These are phyloP conservation scores for Netelia fuscicornis DNA, from an alignment of 2,888 invertebrate genomes.

Conservation along the genomic window DNA sequence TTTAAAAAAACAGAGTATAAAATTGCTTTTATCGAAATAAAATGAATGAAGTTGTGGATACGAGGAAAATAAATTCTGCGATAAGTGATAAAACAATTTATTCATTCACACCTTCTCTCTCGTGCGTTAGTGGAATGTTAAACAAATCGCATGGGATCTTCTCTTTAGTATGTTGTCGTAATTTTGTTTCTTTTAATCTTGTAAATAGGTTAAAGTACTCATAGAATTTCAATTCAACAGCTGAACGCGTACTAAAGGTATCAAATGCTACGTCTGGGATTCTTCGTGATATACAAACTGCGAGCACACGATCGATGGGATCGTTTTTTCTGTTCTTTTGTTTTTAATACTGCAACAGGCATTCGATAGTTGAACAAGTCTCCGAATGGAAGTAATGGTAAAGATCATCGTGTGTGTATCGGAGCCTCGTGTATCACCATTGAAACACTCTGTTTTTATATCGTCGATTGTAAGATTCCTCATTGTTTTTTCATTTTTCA, in stretches of 20 bases:
- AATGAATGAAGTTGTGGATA: background rate
- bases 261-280: slow-evolving; percentile 70
- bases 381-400: slow-evolving; percentile 67
- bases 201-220: slow-evolving; percentile 66
- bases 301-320: slow-evolving; percentile 34
- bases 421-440: slow-evolving; percentile 46
- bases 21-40: background rate
- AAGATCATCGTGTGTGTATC: slow-evolving; percentile 51
- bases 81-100: slow-evolving; percentile 68
- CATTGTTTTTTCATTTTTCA: slow-evolving; percentile 31
- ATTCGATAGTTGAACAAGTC: slow-evolving; percentile 56
- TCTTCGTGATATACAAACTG: slow-evolving; percentile 49
- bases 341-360: slow-evolving; percentile 62
- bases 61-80: slow-evolving; percentile 22
- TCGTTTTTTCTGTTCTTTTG: slow-evolving; percentile 20
- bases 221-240: slow-evolving; percentile 68
- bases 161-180: slow-evolving; percentile 11
- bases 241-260: slow-evolving; percentile 72
- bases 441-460: slow-evolving; percentile 40
- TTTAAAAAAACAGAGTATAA: background rate
- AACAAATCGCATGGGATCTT: slow-evolving; percentile 65
- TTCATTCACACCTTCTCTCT: slow-evolving; percentile 71
- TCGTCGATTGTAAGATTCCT: slow-evolving; percentile 57
- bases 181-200: slow-evolving; percentile 8
- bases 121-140: slow-evolving; percentile 76